phyloP scores from a whole-genome alignment of 2,113 vertebrate species.

The Pogonocichla stellata region DNA sequence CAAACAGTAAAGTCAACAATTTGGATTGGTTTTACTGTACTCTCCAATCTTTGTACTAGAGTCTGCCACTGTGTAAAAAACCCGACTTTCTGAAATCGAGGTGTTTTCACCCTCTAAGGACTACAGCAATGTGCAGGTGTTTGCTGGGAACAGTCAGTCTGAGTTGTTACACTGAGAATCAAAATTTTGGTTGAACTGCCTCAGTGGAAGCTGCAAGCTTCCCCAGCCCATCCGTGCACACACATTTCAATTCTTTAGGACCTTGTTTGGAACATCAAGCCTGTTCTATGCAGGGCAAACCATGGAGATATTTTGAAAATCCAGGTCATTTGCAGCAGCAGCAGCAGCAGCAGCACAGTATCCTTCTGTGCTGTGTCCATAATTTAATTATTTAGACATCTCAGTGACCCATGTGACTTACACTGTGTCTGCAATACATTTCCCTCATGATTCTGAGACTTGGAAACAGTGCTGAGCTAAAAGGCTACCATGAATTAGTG shows the following conservation, averaged over 20 bases:
- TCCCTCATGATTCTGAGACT: background rate
- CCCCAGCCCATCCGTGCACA: background rate
- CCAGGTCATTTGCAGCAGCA: background rate
- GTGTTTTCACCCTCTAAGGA: background rate
- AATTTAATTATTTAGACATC: conserved; percentile 20
- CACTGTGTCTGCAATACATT: background rate
- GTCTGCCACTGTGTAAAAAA: background rate
- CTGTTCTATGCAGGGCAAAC: background rate
- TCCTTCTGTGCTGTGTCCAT: background rate
- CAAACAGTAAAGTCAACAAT: background rate
- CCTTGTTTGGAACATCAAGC: background rate
- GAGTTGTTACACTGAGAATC: background rate
- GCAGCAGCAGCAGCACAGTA: background rate
- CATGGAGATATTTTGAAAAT: background rate
- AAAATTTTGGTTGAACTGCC: background rate
- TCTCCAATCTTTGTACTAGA: background rate
- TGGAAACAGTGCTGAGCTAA: background rate
- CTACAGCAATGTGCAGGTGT: background rate
- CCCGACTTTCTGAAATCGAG: fast-evolving
- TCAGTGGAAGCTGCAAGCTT: background rate
- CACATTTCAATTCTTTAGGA: background rate
- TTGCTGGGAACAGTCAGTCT: background rate
- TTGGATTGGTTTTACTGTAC: background rate
- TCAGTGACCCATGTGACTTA: background rate
- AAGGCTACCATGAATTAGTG: background rate